Percentiles rank a stretch among this genome's conserved stretches.
Conservation (phyloP, 2,797 vertebrate species). For the Pseudochaenichthys georgianus region DNA sequence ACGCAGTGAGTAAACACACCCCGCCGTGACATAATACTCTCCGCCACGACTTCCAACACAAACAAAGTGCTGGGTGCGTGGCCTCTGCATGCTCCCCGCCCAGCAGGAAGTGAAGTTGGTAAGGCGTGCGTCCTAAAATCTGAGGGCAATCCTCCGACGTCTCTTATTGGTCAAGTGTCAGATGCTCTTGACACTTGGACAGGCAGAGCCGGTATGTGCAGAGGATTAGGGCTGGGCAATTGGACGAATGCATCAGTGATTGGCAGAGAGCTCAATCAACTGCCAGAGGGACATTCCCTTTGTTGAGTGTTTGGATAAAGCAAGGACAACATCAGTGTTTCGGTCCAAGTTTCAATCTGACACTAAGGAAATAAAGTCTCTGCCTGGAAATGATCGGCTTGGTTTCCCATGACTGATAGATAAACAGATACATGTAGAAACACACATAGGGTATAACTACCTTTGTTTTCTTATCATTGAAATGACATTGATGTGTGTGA, state of each 20-base stretch:
- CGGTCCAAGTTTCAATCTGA: slow-evolving; percentile 23
- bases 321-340: slow-evolving; percentile 14
- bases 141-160: slow-evolving; percentile 23
- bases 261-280: background rate
- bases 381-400: background rate
- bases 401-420: background rate
- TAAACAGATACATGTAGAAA: background rate
- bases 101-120: slow-evolving; percentile 35
- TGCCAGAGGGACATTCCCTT: slow-evolving; percentile 36
- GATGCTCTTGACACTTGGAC: background rate
- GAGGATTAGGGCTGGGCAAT: slow-evolving; percentile 40
- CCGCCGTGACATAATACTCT: slow-evolving; percentile 35
- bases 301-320: slow-evolving; percentile 3
- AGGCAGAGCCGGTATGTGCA: slow-evolving; percentile 27
- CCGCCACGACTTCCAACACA: slow-evolving; percentile 45
- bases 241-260: slow-evolving; percentile 6
- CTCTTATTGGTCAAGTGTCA: slow-evolving; percentile 26
- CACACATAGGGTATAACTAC: background rate
- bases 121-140: background rate
- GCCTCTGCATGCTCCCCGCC: slow-evolving; percentile 5
- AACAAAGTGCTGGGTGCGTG: slow-evolving; percentile 30
- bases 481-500: no score
- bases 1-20: slow-evolving; percentile 48
- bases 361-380: background rate
- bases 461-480: no score